These are phyloP conservation scores for Hoplostethus mediterraneus DNA, from an alignment of 2,797 vertebrate genomes.

Conservation along the genomic window DNA sequence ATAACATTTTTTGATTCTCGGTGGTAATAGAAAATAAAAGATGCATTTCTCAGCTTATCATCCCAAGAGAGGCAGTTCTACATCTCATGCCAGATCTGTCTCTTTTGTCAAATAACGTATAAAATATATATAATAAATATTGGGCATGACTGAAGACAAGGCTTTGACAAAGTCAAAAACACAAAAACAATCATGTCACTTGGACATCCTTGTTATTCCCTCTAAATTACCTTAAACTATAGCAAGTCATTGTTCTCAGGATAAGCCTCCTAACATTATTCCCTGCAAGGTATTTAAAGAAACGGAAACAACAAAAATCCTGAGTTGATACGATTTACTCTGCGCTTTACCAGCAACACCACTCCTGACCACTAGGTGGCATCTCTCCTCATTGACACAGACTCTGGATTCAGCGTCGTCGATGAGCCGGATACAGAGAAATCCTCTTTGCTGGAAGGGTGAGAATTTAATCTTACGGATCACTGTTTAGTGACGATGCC, in stretches of 20 bases:
- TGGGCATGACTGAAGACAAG: not conserved
- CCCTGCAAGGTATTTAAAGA: not conserved
- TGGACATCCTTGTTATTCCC: not conserved
- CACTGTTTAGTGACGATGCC: conserved; percentile 28
- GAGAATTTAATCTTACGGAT: conserved; percentile 64
- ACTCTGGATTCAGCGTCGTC: conserved; percentile 1
- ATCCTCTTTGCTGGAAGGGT: conserved; percentile 67
- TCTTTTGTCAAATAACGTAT: no score
- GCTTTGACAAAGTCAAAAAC: not conserved
- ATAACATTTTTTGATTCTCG: not conserved
- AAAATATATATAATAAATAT: not conserved
- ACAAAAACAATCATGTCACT: not conserved
- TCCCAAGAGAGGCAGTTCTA: not conserved
- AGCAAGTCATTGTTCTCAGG: not conserved
- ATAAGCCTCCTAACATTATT: not conserved
- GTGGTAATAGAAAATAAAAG: not conserved
- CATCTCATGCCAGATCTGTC: not conserved
- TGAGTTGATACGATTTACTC: not conserved
- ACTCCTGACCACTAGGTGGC: conserved; percentile 66
- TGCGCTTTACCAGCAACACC: conserved; percentile 20
- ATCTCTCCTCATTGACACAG: conserved; percentile 32
- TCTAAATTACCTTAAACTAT: not conserved
- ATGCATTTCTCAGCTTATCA: not conserved
- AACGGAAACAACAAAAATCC: not conserved
- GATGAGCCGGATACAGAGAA: conserved; percentile 50